These are phyloP conservation scores for Glossophaga mutica DNA, from an alignment of 2,797 vertebrate genomes.

Conservation along the genomic window DNA sequence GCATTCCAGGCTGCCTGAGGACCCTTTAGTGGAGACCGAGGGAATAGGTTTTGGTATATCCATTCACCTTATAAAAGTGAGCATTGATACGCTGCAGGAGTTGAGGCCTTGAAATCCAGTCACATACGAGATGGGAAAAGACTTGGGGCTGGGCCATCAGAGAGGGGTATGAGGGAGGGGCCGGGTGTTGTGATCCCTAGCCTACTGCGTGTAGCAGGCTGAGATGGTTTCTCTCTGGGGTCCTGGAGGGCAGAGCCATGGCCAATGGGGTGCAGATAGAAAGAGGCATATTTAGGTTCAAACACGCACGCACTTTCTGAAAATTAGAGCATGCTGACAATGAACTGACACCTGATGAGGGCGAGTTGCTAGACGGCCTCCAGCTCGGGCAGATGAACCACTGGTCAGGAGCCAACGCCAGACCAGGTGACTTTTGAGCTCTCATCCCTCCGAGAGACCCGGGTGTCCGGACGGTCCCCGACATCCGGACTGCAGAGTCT, in stretches of 20 bases:
- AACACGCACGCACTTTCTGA: background rate
- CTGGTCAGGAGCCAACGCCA: no score
- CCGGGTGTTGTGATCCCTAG: accelerated
- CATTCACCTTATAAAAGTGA: background rate
- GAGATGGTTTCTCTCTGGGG: background rate
- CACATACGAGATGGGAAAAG: background rate
- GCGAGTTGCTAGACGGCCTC: no score
- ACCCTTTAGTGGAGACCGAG: background rate
- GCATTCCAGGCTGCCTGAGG: background rate
- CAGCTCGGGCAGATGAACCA: background rate
- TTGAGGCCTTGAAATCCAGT: background rate
- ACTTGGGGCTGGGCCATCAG: background rate
- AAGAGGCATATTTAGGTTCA: background rate
- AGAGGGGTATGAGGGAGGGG: accelerated
- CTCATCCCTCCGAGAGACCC: background rate
- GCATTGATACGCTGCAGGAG: background rate
- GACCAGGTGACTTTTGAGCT: background rate
- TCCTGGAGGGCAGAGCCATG: background rate
- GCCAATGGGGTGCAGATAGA: background rate
- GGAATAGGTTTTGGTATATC: background rate
- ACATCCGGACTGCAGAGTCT: background rate
- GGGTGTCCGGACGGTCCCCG: background rate
- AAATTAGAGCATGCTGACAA: background rate
- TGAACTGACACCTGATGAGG: background rate
- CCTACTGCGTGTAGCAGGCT: background rate